Base-by-base conservation (phyloP, 2,113 vertebrate genomes). In the Catharus bicknelli region DNA sequence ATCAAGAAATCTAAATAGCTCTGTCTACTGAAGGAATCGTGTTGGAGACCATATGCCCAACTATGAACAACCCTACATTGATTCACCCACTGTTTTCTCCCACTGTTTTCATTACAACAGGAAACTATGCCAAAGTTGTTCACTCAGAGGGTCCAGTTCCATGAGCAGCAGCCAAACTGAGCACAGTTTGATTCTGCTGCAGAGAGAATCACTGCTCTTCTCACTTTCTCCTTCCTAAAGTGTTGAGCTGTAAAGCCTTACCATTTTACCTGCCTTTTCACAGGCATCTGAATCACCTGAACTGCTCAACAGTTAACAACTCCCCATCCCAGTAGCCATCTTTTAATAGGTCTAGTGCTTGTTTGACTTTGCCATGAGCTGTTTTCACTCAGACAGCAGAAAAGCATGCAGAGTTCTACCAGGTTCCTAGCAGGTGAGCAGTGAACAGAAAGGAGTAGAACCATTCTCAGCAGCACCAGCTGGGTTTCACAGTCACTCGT, bases 71-170 rank as follows among this genome's bases (percentile, higher is more conserved):
- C 61, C 86, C 88, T 81, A 51, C 51, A 0, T 95, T 84, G 86
- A 72, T 77, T 90, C 95, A 93, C 91, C 93, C 95, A 90, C 91
- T 88, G 51, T 48, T 79, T 90, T 94, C 83, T 90, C 86, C 92
- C 90, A 94, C 89, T 80, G 90, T 83, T 93, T 95, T 86, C 89
- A 88, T 92, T 90, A 63, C 81, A 92, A 81, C 77, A 89, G 69
- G 53, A 92, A 90, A 55, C 77, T 55, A 20, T 77, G 77, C 86
- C 89, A 89, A 51, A 90, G 69, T 50, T 74, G 40, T 54, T 93
- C 93, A 67, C 51, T 82, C 75, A 21, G 18, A 90, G 68, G 27
- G 94, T 93, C 89, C 86, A 48, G 91, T 36, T 93, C 67, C 86
- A 78, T 8, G 8, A 69, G 27, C 70, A 78, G 54, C 34, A 90